phyloP scores from a whole-genome alignment of 2,797 vertebrate species.

The Gila robusta region DNA sequence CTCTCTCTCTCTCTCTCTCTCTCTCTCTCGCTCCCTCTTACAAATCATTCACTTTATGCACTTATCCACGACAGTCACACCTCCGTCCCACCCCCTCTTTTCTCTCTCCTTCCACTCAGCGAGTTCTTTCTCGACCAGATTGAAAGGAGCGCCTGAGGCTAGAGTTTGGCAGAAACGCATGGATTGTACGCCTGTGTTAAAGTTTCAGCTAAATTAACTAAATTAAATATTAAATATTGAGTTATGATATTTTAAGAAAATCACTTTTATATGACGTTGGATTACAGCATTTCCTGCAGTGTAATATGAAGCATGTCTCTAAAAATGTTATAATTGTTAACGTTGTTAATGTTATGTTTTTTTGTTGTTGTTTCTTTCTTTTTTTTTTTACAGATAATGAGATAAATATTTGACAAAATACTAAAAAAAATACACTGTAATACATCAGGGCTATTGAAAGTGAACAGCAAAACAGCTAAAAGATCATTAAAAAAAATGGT shows the following conservation, averaged over 20 bases:
- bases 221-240: background rate
- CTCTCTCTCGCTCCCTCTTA: constrained; percentile 59
- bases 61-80: constrained; percentile 50
- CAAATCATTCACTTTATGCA: constrained; percentile 46
- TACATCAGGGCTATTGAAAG: background rate
- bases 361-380: too few species aligned
- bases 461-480: background rate
- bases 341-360: too few species aligned
- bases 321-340: background rate
- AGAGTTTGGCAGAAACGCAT: constrained; percentile 22
- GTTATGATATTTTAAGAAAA: background rate
- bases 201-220: background rate
- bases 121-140: constrained; percentile 42
- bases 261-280: background rate
- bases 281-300: background rate
- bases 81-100: constrained; percentile 30
- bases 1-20: constrained; percentile 70
- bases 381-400: background rate
- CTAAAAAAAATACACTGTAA: background rate
- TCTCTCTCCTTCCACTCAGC: constrained; percentile 34
- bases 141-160: constrained; percentile 39
- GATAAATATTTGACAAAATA: background rate
- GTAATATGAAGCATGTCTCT: too few species aligned
- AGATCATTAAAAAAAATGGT: background rate
- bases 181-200: constrained; percentile 24